Base-by-base conservation (phyloP, 2,888 invertebrate genomes). In the Stictocephala bisonia region DNA sequence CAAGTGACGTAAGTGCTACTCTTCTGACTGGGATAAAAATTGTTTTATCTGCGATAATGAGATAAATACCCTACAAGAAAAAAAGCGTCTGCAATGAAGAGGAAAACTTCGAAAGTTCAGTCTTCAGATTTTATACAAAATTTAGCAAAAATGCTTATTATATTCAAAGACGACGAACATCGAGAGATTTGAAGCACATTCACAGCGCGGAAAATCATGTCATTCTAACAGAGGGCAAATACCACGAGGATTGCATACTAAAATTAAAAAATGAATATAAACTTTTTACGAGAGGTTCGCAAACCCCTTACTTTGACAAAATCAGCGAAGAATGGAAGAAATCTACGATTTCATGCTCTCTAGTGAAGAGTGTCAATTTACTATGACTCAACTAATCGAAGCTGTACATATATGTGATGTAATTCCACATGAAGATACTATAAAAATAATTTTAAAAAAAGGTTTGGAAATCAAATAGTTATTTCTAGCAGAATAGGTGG, bases 371-470 rank as follows among this genome's bases (percentile, higher is more conserved):
- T 51, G 51, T 51, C 51, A 51, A 18, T 51, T 51, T 18, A 51
- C 51, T 9, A 51, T 51, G 7, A 9, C 11, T 6, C 51, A 51
- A 51, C 51, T 18, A 9, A 20, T 9, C 7, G 51, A 51, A 51
- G 51, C 51, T 51, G 51, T 51, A 51, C 7, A 51, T 3, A 51
- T 51, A 18, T 26, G 26, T 26, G 56, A 56, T 56, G 24, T 56
- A 26, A 56, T 56, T 56, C 56, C 24, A 13, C 22, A 24, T 24
- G 56, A 56, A 56, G 56, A 56, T 24, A 56, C 56, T 26, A 56
- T 56, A 3, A 56, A 51, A 51, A 11, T 18, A 3, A 11, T 51
- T 18, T 26, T 7, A 51, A 51, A 51, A 51, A 51, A 9, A 51
- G 51, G 24, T 51, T 51, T 18, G 7, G 7, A 4, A 22, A 51